Conservation (phyloP, 1,140 invertebrate species). For the Ceratina australensis region DNA sequence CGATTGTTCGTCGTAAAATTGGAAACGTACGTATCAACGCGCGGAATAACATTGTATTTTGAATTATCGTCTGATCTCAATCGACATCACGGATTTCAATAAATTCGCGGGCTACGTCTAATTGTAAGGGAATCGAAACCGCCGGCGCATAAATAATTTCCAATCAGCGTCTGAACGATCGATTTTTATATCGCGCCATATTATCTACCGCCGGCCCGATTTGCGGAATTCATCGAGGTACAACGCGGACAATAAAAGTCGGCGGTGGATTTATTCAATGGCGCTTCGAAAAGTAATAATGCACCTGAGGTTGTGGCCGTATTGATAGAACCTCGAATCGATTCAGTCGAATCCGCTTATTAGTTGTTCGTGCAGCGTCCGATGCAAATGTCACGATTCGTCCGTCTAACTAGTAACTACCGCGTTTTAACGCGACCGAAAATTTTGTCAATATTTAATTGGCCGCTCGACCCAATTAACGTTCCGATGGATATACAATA, state of each 20-base stretch:
- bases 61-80: not conserved
- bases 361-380: constrained; percentile 23
- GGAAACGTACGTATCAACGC: not conserved
- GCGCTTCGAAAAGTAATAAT: constrained; percentile 59
- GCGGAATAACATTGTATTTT: not conserved
- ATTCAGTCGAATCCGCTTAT: constrained; percentile 44
- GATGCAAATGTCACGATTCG: constrained; percentile 18
- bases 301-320: constrained; percentile 27
- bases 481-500: not conserved
- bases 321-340: constrained; percentile 26
- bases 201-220: constrained; percentile 11
- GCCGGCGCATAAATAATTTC: constrained; percentile 55
- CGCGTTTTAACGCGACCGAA: not conserved
- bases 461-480: not conserved
- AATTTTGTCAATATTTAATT: constrained; percentile 7
- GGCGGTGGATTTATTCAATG: constrained; percentile 53
- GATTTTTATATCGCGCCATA: constrained; percentile 31
- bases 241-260: constrained; percentile 49
- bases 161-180: constrained; percentile 39
- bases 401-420: not conserved
- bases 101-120: not conserved
- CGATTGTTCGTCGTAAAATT: not conserved
- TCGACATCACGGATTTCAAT: not conserved
- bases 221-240: constrained; percentile 30
- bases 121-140: constrained; percentile 9